phyloP scores from a whole-genome alignment of 2,797 vertebrate species.

The Mastacembelus armatus region DNA sequence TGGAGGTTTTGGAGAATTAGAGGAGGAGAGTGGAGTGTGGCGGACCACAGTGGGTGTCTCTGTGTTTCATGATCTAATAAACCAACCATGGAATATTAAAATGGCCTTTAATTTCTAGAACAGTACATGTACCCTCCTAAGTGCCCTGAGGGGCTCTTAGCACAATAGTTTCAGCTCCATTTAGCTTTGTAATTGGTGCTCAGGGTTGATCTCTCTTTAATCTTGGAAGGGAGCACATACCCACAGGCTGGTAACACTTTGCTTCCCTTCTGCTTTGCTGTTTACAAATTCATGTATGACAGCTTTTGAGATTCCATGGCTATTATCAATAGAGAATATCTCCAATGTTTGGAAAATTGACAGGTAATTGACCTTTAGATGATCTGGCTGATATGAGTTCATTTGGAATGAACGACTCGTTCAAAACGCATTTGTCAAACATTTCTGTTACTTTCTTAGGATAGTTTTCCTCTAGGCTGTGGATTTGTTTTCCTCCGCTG shows the following conservation, averaged over 20 bases:
- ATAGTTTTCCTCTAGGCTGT: conserved; percentile 32
- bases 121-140: conserved; percentile 41
- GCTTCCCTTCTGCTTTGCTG: neutral
- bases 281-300: conserved; percentile 14
- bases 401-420: conserved; percentile 9
- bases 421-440: conserved; percentile 19
- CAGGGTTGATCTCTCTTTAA: conserved; percentile 55
- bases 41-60: conserved; percentile 60
- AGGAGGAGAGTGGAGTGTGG: conserved; percentile 63
- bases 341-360: neutral
- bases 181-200: conserved; percentile 56
- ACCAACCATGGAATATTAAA: conserved; percentile 69
- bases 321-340: conserved; percentile 1
- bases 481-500: conserved; percentile 43
- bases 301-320: neutral
- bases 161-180: conserved; percentile 37
- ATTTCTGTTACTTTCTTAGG: conserved; percentile 12
- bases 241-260: conserved; percentile 25
- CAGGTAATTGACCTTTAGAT: conserved; percentile 4
- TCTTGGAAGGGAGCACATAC: conserved; percentile 55
- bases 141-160: conserved; percentile 58
- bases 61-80: conserved; percentile 71
- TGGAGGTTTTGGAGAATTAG: conserved; percentile 64
- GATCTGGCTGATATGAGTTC: conserved; percentile 4
- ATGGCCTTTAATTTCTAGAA: conserved; percentile 72